These are phyloP conservation scores for Periophthalmus magnuspinnatus DNA, from an alignment of 2,797 vertebrate species.

Conservation along the genomic window DNA sequence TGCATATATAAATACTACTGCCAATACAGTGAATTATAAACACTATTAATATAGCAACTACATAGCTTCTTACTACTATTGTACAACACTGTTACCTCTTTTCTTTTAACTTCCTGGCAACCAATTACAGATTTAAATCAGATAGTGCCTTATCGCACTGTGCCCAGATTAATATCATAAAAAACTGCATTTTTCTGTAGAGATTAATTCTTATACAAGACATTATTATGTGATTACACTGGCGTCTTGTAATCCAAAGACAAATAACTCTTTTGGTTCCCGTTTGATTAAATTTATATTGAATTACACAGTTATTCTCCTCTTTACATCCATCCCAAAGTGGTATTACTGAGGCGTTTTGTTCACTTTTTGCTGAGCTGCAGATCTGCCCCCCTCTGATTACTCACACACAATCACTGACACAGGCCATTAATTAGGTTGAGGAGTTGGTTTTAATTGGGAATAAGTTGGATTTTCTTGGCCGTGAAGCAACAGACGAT, in stretches of 20 bases:
- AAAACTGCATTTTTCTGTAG: not conserved
- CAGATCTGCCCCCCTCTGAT: constrained; percentile 45
- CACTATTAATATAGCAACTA: too few species aligned
- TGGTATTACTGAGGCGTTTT: constrained; percentile 20
- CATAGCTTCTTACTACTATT: too few species aligned
- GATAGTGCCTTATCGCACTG: not conserved
- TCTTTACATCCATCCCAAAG: constrained; percentile 19
- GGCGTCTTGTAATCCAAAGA: not conserved
- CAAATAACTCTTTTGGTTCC: not conserved
- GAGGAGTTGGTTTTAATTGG: constrained; percentile 73
- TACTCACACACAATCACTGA: constrained; percentile 62
- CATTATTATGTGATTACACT: not conserved
- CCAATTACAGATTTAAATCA: not conserved
- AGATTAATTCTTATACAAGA: not conserved
- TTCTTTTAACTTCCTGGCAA: not conserved
- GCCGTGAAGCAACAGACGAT: constrained; percentile 64
- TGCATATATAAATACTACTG: too few species aligned
- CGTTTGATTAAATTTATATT: constrained; percentile 12
- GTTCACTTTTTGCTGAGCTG: constrained; percentile 50
- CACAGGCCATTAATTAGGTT: constrained; percentile 70
- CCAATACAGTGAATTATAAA: too few species aligned
- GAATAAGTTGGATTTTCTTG: constrained; percentile 74
- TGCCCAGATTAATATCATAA: not conserved
- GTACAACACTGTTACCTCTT: too few species aligned
- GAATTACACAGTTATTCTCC: constrained; percentile 27